Conservation (phyloP, 2,113 vertebrate genomes). For the Indicator maculatus region DNA sequence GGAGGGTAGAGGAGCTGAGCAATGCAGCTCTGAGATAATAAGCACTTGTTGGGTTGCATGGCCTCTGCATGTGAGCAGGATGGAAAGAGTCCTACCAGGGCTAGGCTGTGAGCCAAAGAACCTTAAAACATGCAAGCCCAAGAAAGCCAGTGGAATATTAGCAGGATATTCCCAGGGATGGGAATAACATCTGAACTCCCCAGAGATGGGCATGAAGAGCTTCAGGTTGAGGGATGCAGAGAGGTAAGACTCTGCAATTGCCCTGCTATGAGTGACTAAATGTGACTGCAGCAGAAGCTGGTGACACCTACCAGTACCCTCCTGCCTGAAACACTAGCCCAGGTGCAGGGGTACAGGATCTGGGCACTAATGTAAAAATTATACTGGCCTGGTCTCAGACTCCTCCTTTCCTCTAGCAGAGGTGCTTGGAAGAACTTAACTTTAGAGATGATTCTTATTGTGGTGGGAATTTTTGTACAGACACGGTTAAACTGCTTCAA, state of each 20-base stretch:
- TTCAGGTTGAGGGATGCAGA: not conserved
- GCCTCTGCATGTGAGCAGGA: not conserved
- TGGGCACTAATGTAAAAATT: not conserved
- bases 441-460: not conserved
- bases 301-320: not conserved
- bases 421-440: not conserved
- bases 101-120: not conserved
- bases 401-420: not conserved
- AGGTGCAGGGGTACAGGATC: not conserved
- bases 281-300: not conserved
- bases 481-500: not conserved
- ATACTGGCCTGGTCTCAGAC: not conserved
- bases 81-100: not conserved
- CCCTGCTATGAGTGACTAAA: not conserved
- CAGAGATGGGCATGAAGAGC: not conserved
- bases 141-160: not conserved
- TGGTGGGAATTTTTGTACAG: not conserved
- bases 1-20: not conserved
- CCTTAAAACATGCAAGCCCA: not conserved
- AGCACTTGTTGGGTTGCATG: fast-evolving
- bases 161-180: not conserved
- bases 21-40: not conserved
- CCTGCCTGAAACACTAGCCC: not conserved
- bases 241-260: not conserved
- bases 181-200: no score